Conservation (phyloP, 2,113 vertebrate species). For the Callaeas wilsoni region DNA sequence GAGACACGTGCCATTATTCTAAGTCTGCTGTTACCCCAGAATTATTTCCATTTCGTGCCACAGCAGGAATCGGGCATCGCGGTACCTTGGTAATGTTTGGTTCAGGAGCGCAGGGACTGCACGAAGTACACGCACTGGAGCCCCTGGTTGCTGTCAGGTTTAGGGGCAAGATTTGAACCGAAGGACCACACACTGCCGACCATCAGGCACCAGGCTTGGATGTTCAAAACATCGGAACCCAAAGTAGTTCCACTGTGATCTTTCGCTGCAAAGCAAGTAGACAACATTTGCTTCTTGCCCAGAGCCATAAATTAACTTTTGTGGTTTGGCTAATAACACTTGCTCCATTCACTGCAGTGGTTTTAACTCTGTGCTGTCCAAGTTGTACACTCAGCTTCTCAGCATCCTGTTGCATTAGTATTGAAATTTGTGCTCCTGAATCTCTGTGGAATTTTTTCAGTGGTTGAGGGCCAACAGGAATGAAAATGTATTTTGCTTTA, state of each 20-base stretch:
- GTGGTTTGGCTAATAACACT: not conserved
- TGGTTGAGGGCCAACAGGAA: not conserved
- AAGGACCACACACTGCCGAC: not conserved
- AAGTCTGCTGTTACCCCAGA: not conserved
- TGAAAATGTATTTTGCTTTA: not conserved
- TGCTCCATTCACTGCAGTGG: not conserved
- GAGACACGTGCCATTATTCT: not conserved
- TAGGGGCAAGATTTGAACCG: not conserved
- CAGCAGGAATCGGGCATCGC: not conserved
- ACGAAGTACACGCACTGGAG: rapidly evolving
- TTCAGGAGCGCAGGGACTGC: not conserved
- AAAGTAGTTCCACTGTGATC: not conserved
- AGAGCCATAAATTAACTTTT: not conserved
- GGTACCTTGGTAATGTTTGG: not conserved
- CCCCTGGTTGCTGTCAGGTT: not conserved
- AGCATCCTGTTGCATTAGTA: not conserved
- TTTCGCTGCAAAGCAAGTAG: not conserved
- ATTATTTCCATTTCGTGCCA: not conserved
- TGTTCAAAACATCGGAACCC: not conserved
- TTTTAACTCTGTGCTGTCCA: not conserved
- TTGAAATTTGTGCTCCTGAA: not conserved
- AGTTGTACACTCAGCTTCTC: not conserved
- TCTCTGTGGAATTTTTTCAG: not conserved
- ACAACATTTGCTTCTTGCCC: rapidly evolving
- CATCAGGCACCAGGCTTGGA: rapidly evolving